Base-by-base conservation (phyloP, 2,113 vertebrate species). In the Microtus richardsoni region DNA sequence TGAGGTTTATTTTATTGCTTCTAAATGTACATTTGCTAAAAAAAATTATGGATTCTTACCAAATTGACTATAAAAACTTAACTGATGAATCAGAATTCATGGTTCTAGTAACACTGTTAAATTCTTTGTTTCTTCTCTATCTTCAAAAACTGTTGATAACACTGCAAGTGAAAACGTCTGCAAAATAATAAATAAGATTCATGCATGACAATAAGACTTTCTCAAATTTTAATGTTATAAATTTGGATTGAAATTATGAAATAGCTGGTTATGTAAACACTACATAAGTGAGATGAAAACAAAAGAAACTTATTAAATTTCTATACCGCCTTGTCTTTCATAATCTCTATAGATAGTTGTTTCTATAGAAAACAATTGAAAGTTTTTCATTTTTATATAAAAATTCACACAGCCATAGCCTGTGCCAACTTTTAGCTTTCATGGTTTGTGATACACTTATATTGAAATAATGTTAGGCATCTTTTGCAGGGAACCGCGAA, bases 361-460 rank as follows among this genome's bases (percentile, higher is more conserved):
- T 64, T 92, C 58, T 58, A 19, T 2, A 17, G 6, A 74, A 79
- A 60, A 70, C n/a, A 79, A 71, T 84, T 66, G 3, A 44, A 28
- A 70, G n/a, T 54, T 73, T 79, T 82, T 83, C 68, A 0, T 39
- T 94, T 83, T 68, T 75, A 58, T 49, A 28, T 75, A 77, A 83
- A 88, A 88, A 70, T 49, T 85, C 36, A 17, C 77, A 79, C 66
- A 17, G 39, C 1, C 8, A 39, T 96, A n/a, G 24, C 9, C 12
- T 83, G 41, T 92, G 94, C 97, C 30, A 89, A 85, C 21, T 94
- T 96, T 80, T 95, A 75, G 30, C 39, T 96, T 95, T 91, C 75
- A 77, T 44, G 80, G 24, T 77, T 14, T 75, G 36, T 93, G 44
- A 77, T 75, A 89, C 95, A n/a, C 93, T 95, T 91, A 58, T 84